These are phyloP conservation scores for Gouania willdenowi DNA, from an alignment of 2,797 vertebrate species.

Conservation along the genomic window DNA sequence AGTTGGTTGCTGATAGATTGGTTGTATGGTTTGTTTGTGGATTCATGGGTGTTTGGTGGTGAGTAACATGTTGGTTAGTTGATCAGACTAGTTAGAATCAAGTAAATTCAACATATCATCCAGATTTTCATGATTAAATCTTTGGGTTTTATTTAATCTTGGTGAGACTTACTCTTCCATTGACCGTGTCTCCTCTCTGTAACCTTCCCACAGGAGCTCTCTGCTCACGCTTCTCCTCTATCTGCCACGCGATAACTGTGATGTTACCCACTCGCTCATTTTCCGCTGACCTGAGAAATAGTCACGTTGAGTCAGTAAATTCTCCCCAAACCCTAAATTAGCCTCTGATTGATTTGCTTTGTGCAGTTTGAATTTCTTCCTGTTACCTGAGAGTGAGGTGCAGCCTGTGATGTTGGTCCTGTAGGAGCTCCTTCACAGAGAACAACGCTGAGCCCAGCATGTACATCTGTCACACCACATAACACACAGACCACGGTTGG, in stretches of 20 bases:
- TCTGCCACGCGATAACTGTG: constrained; percentile 96
- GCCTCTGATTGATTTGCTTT: background rate
- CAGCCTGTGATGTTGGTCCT: constrained; percentile 89
- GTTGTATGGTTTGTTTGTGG: too few species aligned
- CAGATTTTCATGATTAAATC: too few species aligned
- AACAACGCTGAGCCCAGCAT: constrained; percentile 92
- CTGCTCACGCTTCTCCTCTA: constrained; percentile 92
- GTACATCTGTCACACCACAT: constrained; percentile 86
- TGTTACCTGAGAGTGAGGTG: constrained; percentile 90
- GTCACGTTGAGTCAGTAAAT: background rate
- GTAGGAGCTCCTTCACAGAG: constrained; percentile 91
- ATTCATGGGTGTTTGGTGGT: too few species aligned
- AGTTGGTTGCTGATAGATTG: too few species aligned
- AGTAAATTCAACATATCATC: too few species aligned
- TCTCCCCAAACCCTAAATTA: background rate
- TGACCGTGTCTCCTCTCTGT: constrained; percentile 84
- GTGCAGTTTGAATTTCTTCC: background rate
- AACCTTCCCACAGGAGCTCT: constrained; percentile 83
- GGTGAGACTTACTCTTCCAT: constrained; percentile 82
- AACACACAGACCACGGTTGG: constrained; percentile 6
- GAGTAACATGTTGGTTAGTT: too few species aligned
- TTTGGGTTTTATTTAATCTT: too few species aligned
- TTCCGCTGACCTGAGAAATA: constrained; percentile 87
- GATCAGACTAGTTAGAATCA: too few species aligned
- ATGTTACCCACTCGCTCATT: constrained; percentile 91